A percentile compares a stretch with the other conserved stretches of the same genome.
phyloP scores from a whole-genome alignment of 2,113 vertebrate species.

The Ceratotherium simum region DNA sequence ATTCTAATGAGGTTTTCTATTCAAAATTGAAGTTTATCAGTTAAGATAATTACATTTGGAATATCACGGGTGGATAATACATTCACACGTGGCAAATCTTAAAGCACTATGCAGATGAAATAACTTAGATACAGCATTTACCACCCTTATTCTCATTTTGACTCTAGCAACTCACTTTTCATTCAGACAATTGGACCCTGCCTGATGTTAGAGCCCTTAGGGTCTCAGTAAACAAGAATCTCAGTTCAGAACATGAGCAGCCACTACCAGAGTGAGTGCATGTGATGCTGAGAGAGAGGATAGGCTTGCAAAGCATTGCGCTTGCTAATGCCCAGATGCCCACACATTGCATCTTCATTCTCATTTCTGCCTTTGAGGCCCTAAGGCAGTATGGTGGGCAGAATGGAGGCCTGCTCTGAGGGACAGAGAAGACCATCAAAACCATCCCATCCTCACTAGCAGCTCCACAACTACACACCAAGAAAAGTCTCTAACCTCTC shows the following conservation, averaged over 20 bases:
- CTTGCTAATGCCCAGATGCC: neutral
- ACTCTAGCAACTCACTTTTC: conserved; percentile 14
- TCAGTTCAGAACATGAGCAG: neutral
- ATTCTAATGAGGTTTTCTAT: conserved; percentile 16
- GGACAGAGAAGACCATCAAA: neutral
- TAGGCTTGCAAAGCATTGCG: neutral
- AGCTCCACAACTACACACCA: neutral
- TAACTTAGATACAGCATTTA: neutral
- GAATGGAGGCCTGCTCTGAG: neutral
- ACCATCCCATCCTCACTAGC: neutral
- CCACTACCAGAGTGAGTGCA: too few relatives aligned
- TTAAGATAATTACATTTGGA: neutral
- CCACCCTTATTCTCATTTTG: neutral
- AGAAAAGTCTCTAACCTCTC: neutral
- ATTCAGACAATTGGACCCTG: neutral
- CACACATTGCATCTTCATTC: neutral
- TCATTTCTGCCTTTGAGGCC: neutral
- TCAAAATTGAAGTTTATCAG: neutral
- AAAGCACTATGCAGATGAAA: neutral
- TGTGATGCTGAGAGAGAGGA: neutral
- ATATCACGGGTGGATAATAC: neutral
- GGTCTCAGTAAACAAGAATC: neutral
- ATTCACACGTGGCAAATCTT: neutral
- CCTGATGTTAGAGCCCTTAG: neutral
- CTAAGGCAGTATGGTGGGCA: neutral